phyloP scores from a whole-genome alignment of 2,113 vertebrate species.

The Gulo gulo region DNA sequence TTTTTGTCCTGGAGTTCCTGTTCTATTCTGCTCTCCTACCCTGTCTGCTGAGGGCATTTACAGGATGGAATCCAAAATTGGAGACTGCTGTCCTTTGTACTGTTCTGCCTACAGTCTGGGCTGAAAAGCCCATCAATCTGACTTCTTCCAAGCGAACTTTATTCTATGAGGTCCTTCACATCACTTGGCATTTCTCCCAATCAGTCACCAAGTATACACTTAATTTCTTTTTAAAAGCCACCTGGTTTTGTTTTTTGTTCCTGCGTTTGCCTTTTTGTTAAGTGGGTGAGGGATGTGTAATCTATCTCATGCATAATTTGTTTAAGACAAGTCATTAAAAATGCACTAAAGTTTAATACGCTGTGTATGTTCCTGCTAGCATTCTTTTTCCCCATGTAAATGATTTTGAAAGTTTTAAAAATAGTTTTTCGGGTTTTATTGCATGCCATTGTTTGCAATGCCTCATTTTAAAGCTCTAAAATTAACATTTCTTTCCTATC shows the following conservation, averaged over 20 bases:
- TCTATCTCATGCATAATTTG: conserved; percentile 74
- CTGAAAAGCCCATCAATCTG: conserved; percentile 63
- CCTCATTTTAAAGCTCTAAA: conserved; percentile 60
- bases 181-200: conserved; percentile 68
- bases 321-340: conserved; percentile 74
- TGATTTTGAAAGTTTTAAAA: conserved; percentile 67
- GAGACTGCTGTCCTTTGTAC: neutral
- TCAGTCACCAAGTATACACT: conserved; percentile 76
- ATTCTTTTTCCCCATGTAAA: conserved; percentile 54
- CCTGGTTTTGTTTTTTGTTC: conserved; percentile 77
- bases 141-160: conserved; percentile 61
- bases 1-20: neutral
- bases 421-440: conserved; percentile 66
- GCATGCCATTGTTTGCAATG: conserved; percentile 55
- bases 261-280: conserved; percentile 77
- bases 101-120: conserved; percentile 14
- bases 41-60: neutral
- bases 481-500: conserved; percentile 77
- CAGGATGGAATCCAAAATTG: neutral
- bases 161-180: conserved; percentile 43
- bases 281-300: conserved; percentile 77
- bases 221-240: conserved; percentile 81
- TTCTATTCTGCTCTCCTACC: neutral
- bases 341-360: conserved; percentile 76
- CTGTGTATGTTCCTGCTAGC: conserved; percentile 50